phyloP scores from a whole-genome alignment of 2,113 vertebrate genomes.

The Caretta caretta region DNA sequence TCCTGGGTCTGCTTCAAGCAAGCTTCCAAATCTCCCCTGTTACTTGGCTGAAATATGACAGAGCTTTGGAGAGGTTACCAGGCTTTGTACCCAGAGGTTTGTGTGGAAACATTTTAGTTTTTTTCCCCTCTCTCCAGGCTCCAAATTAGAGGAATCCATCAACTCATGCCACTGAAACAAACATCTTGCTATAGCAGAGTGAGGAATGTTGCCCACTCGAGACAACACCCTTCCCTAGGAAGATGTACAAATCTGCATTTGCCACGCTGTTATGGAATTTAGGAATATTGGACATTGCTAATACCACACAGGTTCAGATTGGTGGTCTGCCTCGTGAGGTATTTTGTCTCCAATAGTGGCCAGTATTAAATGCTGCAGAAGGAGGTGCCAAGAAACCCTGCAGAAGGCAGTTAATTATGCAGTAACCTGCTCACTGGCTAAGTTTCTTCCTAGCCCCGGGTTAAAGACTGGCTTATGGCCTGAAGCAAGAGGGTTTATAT shows the following conservation, averaged over 20 bases:
- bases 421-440: neutral
- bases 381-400: neutral
- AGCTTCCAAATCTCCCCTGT: neutral
- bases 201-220: neutral
- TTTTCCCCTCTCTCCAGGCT: neutral
- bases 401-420: neutral
- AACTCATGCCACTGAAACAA: neutral
- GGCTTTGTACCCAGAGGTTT: neutral
- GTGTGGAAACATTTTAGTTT: neutral
- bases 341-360: neutral
- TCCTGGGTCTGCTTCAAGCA: slow-evolving; percentile 27
- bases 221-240: neutral
- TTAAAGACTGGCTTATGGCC: neutral
- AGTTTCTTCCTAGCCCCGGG: neutral
- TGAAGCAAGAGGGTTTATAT: neutral
- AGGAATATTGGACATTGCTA: neutral
- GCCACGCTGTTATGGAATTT: neutral
- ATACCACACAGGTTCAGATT: fast-evolving
- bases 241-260: neutral
- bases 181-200: neutral
- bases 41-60: neutral
- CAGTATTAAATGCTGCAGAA: neutral
- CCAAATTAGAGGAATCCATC: slow-evolving; percentile 19
- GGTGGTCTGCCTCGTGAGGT: neutral
- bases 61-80: slow-evolving; percentile 2